These are phyloP conservation scores for Lobophora halterata DNA, from an alignment of 2,888 invertebrate species.

Conservation along the genomic window DNA sequence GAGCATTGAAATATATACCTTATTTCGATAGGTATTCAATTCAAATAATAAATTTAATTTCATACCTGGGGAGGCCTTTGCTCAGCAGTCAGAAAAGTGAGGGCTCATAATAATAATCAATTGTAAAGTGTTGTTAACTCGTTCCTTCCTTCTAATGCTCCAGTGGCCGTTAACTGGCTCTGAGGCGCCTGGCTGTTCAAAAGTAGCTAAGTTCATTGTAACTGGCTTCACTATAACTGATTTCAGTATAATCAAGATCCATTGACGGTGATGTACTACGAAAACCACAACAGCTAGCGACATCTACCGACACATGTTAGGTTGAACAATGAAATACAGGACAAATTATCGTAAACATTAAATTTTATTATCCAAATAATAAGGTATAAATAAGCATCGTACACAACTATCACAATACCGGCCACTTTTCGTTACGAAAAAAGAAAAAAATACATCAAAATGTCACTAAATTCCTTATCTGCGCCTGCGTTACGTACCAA, in stretches of 20 bases:
- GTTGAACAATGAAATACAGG: conserved; percentile 64
- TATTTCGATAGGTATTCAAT: too few species aligned
- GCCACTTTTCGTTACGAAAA: conserved; percentile 35
- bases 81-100: too few species aligned
- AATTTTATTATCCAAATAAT: conserved; percentile 71
- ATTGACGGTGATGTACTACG: conserved; percentile 5
- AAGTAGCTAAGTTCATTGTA: too few species aligned
- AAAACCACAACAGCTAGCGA: conserved; percentile 38
- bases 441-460: conserved; percentile 33
- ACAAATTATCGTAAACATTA: conserved; percentile 57
- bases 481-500: conserved; percentile 18
- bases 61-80: too few species aligned
- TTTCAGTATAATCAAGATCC: too few species aligned
- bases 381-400: conserved; percentile 69
- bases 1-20: too few species aligned
- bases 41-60: too few species aligned
- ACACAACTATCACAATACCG: conserved; percentile 76
- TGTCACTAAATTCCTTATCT: conserved; percentile 55
- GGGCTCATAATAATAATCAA: too few species aligned
- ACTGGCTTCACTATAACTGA: too few species aligned
- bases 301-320: conserved; percentile 45
- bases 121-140: too few species aligned
- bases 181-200: too few species aligned
- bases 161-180: too few species aligned
- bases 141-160: background rate